Percentiles rank a stretch among this genome's conserved stretches.
These are phyloP conservation scores for Dipodomys ordii DNA, from an alignment of 2,113 vertebrate species.

Conservation along the genomic window DNA sequence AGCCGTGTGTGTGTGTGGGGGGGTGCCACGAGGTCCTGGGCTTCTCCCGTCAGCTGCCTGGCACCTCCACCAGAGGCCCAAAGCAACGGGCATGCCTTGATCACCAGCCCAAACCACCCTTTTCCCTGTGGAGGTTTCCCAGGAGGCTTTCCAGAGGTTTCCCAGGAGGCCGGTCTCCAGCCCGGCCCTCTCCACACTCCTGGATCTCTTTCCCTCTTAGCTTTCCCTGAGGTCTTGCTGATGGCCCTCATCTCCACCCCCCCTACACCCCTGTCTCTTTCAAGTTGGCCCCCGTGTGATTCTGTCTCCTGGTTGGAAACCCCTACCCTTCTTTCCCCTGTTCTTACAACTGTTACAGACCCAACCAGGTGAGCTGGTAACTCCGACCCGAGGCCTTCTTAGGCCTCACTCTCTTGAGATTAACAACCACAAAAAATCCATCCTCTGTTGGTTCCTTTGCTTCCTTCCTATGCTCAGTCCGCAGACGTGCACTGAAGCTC, in stretches of 20 bases:
- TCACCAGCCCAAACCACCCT: too few relatives aligned
- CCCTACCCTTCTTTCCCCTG: neutral
- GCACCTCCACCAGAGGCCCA: too few relatives aligned
- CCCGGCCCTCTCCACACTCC: neutral
- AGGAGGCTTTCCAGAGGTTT: too few relatives aligned
- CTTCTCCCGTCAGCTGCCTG: too few relatives aligned
- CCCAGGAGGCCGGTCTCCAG: accelerated
- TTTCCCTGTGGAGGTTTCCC: too few relatives aligned
- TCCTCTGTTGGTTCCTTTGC: neutral
- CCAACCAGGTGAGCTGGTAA: neutral
- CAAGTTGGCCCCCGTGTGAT: neutral
- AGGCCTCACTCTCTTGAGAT: neutral
- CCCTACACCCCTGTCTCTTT: neutral
- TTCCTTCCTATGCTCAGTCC: neutral
- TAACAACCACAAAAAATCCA: neutral
- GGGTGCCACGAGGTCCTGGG: too few relatives aligned
- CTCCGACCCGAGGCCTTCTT: neutral
- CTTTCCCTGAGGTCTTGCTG: neutral
- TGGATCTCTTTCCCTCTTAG: neutral
- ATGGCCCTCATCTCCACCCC: neutral
- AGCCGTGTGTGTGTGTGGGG: neutral
- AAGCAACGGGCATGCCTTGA: too few relatives aligned
- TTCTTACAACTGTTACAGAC: neutral
- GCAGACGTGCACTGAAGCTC: neutral
- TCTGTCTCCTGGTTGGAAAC: neutral